A percentile compares a stretch with the other conserved stretches of the same genome.
phyloP scores from a whole-genome alignment of 2,797 vertebrate genomes.

The Paramormyrops hopkinsi region DNA sequence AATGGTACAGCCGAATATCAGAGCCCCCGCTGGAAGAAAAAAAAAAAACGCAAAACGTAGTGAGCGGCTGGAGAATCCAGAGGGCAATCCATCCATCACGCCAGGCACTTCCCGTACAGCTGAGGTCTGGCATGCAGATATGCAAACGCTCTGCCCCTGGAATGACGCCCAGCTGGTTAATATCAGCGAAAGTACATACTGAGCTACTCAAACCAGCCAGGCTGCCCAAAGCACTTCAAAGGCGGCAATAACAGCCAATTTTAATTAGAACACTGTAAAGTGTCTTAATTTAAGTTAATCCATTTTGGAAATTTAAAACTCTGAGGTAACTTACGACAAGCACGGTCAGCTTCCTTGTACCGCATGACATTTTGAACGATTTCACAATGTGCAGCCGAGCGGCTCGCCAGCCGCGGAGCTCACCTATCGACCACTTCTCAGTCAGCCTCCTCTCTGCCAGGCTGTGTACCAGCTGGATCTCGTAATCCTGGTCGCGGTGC shows the following conservation, averaged over 20 bases:
- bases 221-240: background rate
- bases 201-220: background rate
- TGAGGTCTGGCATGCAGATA: background rate
- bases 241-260: background rate
- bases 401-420: conserved; percentile 26
- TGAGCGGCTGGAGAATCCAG: background rate
- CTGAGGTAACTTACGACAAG: background rate
- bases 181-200: background rate
- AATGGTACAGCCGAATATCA: conserved; percentile 86
- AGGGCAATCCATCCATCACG: background rate
- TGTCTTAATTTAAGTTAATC: background rate
- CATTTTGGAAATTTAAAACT: background rate
- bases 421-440: conserved; percentile 76
- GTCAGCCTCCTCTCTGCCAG: conserved; percentile 68
- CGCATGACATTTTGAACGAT: background rate
- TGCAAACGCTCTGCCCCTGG: background rate
- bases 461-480: conserved; percentile 68
- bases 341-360: background rate
- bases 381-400: background rate
- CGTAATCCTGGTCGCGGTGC: conserved; percentile 69
- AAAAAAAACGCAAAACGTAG: background rate
- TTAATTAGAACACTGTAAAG: background rate
- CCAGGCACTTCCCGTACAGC: background rate
- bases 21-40: conserved; percentile 78
- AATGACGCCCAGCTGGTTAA: background rate